Conservation (phyloP, 2,113 vertebrate species). For the Athene cunicularia region DNA sequence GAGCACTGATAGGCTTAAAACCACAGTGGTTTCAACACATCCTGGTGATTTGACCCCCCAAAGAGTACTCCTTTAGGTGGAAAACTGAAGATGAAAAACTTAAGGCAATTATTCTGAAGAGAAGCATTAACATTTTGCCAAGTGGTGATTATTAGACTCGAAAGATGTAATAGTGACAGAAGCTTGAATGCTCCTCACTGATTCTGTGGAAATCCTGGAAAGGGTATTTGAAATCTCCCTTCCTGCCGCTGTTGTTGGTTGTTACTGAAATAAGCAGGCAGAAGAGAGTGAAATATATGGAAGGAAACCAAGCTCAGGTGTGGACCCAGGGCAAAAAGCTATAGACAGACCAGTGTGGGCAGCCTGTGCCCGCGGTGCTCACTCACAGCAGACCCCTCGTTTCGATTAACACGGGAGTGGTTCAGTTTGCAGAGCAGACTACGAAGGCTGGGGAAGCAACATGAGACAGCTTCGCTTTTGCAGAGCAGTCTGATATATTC, state of each 20-base stretch:
- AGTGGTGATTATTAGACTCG: not conserved
- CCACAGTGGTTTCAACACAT: not conserved
- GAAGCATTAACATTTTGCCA: not conserved
- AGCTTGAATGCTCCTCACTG: not conserved
- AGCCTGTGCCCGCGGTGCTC: rapidly evolving
- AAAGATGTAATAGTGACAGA: not conserved
- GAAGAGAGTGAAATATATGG: not conserved
- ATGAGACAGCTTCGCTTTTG: not conserved
- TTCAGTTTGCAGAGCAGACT: not conserved
- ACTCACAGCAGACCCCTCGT: rapidly evolving
- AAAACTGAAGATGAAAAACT: not conserved
- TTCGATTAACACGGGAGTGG: not conserved
- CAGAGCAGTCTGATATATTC: not conserved
- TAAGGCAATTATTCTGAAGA: not conserved
- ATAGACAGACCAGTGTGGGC: not conserved
- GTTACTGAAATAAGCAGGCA: not conserved
- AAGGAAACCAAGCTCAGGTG: not conserved
- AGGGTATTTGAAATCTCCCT: not conserved
- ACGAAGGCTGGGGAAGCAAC: not conserved
- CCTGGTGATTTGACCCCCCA: not conserved
- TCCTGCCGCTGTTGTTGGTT: not conserved
- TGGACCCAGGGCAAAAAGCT: not conserved
- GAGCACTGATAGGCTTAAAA: not conserved
- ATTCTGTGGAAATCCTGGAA: not conserved
- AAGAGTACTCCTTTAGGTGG: not conserved